A percentile compares a stretch with the other conserved stretches of the same genome.
phyloP scores from a whole-genome alignment of 2,888 invertebrate species.

The Octonoba sinensis region DNA sequence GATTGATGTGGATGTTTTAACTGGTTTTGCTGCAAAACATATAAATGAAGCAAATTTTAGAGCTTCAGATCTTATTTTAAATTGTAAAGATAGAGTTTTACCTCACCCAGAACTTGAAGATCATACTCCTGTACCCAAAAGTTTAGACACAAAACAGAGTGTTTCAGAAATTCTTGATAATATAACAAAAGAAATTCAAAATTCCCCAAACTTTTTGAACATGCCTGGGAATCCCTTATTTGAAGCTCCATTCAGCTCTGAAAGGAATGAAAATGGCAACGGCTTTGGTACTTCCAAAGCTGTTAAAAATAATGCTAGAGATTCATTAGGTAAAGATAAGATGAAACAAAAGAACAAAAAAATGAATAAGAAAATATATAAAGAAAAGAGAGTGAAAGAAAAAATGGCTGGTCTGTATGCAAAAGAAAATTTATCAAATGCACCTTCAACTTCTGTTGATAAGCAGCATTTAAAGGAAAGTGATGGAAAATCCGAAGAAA shows the following conservation, averaged over 20 bases:
- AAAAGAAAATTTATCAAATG: neutral
- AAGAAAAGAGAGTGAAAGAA: constrained; percentile 13
- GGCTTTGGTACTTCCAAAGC: neutral
- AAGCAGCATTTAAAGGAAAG: too few species aligned
- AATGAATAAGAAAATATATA: neutral
- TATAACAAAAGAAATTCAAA: constrained; percentile 34
- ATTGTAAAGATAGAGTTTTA: constrained; percentile 15
- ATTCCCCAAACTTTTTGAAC: constrained; percentile 34
- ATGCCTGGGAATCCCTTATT: constrained; percentile 40
- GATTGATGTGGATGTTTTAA: constrained; percentile 51
- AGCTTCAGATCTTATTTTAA: constrained; percentile 16
- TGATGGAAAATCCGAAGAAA: too few species aligned
- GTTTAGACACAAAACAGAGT: neutral
- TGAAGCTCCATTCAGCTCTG: constrained; percentile 1
- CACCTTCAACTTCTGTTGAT: too few species aligned
- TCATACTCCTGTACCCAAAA: constrained; percentile 10
- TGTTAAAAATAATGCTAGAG: too few species aligned
- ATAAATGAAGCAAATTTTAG: constrained; percentile 23
- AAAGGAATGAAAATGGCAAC: neutral
- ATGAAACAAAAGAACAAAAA: neutral
- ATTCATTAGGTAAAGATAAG: too few species aligned
- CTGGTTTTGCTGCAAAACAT: constrained; percentile 47
- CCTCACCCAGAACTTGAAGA: constrained; percentile 55
- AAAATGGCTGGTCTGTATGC: constrained; percentile 1
- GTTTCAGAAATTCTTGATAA: constrained; percentile 18